These are phyloP conservation scores for Trichogramma pretiosum DNA, from an alignment of 1,140 invertebrate genomes.

Conservation along the genomic window DNA sequence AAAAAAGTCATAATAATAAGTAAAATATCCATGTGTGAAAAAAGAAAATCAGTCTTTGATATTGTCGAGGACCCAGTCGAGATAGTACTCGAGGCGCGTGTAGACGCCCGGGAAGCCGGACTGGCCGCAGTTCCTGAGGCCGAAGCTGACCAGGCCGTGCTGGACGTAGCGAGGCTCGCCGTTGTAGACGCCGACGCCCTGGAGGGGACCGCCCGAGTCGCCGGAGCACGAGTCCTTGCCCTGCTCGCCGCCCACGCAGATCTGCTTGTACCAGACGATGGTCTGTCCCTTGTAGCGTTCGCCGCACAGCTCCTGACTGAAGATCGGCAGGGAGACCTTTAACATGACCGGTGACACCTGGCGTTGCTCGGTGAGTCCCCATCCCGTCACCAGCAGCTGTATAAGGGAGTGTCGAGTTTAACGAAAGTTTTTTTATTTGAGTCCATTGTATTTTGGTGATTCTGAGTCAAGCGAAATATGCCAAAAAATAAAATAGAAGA, in stretches of 20 bases:
- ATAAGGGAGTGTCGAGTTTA: too few relatives aligned
- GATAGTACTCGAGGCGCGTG: constrained; percentile 50
- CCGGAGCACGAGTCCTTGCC: constrained; percentile 41
- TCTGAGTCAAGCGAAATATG: too few relatives aligned
- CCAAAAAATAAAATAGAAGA: too few relatives aligned
- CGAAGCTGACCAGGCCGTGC: constrained; percentile 50
- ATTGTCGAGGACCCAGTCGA: constrained; percentile 56
- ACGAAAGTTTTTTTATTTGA: neutral
- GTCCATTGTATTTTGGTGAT: too few relatives aligned
- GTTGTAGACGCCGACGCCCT: constrained; percentile 26
- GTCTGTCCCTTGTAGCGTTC: constrained; percentile 36
- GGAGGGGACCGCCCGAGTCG: constrained; percentile 49
- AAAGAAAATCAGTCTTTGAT: constrained; percentile 40
- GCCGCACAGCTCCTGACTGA: constrained; percentile 41
- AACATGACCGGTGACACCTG: constrained; percentile 41
- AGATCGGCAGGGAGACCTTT: constrained; percentile 43
- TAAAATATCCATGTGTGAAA: too few relatives aligned
- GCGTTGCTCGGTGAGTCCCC: constrained; percentile 51
- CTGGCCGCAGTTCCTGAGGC: constrained; percentile 41
- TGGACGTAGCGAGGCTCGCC: constrained; percentile 34
- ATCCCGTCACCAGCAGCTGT: constrained; percentile 48
- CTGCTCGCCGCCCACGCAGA: constrained; percentile 52
- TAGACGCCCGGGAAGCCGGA: constrained; percentile 55
- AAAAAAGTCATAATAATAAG: too few relatives aligned
- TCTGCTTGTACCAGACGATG: constrained; percentile 41